phyloP scores from a whole-genome alignment of 2,797 vertebrate genomes.

The Prunella strophiata region DNA sequence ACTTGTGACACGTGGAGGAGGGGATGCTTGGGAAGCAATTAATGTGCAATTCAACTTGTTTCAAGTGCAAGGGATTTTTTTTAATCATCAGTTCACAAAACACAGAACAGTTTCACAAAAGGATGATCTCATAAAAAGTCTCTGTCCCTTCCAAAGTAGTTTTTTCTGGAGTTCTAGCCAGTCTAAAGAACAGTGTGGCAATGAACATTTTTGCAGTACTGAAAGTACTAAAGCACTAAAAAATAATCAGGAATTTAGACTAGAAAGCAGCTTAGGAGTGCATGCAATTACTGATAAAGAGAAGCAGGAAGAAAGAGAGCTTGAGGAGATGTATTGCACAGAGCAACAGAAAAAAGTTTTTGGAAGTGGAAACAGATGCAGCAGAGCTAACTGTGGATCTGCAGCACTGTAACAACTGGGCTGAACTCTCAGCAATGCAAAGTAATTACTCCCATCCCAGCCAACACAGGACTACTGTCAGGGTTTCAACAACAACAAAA shows the following conservation, averaged over 20 bases:
- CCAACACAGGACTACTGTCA: not conserved
- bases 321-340: not conserved
- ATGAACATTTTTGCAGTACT: not conserved
- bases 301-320: not conserved
- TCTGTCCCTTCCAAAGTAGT: not conserved
- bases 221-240: not conserved
- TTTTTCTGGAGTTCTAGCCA: not conserved
- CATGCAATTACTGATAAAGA: not conserved
- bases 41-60: not conserved
- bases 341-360: not conserved
- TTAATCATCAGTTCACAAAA: not conserved
- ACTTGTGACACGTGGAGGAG: accelerated
- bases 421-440: not conserved
- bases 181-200: not conserved
- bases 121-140: not conserved
- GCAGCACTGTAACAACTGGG: not conserved
- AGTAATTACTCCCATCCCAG: not conserved
- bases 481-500: not conserved
- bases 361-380: not conserved
- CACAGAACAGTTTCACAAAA: not conserved
- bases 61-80: not conserved
- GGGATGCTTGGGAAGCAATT: not conserved
- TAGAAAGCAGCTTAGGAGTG: not conserved
- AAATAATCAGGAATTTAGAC: not conserved
- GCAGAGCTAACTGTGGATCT: not conserved